Evolutionary conservation across 2,797 vertebrate species (phyloP).

Genomic region (Fistularia commersonii): DNA sequence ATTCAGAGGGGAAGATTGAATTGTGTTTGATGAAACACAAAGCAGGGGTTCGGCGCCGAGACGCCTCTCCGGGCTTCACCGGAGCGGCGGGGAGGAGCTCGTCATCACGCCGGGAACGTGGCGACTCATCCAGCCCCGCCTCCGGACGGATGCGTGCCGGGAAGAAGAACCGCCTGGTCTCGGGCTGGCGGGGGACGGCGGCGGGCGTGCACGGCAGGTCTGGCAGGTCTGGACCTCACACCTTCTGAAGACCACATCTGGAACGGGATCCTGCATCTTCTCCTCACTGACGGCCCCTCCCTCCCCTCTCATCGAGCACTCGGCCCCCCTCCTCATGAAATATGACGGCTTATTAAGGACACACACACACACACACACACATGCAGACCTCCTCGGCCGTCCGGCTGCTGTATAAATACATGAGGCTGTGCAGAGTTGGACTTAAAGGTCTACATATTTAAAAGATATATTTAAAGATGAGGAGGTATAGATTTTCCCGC

Average conservation of each 20-base stretch:
- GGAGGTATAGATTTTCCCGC: constrained; percentile 74
- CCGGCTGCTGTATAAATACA: constrained; percentile 62
- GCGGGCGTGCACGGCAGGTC: too few species aligned
- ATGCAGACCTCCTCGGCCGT: constrained; percentile 71
- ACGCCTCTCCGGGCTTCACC: too few species aligned
- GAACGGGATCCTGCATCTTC: constrained; percentile 9
- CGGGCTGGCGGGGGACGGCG: too few species aligned
- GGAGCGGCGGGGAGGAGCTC: too few species aligned
- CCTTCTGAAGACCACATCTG: too few species aligned
- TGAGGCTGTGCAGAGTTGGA: constrained; percentile 45
- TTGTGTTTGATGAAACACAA: not conserved
- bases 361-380: constrained; percentile 74
- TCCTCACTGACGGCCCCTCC: constrained; percentile 28
- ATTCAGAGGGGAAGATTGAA: constrained; percentile 14
- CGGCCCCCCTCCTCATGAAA: constrained; percentile 72
- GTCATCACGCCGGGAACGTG: too few species aligned
- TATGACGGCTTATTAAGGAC: constrained; percentile 79
- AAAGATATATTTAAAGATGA: constrained; percentile 74
- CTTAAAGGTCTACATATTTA: constrained; percentile 67
- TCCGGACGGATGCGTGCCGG: too few species aligned
- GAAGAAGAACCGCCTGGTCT: too few species aligned
- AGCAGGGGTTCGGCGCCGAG: too few species aligned
- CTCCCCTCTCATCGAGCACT: constrained; percentile 72
- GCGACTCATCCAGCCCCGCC: too few species aligned
- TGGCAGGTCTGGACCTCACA: too few species aligned